Conservation (phyloP, 2,113 vertebrate species). For the Orientallactaga bullata region DNA sequence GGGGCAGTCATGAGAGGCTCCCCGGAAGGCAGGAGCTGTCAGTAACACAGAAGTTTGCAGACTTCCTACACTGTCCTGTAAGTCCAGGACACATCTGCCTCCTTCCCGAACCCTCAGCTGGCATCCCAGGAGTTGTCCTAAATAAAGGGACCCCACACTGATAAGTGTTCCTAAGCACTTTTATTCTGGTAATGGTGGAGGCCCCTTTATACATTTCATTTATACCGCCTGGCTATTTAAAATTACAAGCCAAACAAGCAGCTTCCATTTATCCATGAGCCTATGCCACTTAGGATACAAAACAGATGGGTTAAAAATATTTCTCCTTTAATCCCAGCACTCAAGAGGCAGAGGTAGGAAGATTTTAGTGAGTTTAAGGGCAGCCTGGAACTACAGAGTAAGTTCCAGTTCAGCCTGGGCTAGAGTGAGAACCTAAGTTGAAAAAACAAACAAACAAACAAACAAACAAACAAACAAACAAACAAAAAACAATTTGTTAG, state of each 20-base stretch:
- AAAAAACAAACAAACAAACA: background rate
- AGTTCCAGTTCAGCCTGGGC: too few relatives aligned
- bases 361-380: too few relatives aligned
- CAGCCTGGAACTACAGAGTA: too few relatives aligned
- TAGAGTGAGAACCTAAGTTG: too few relatives aligned
- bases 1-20: background rate
- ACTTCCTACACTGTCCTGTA: background rate
- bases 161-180: too few relatives aligned
- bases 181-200: background rate
- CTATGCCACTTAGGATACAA: background rate
- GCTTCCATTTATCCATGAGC: background rate
- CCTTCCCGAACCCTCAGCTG: too few relatives aligned
- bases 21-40: background rate
- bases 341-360: too few relatives aligned
- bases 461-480: background rate
- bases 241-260: background rate
- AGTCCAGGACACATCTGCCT: background rate
- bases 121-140: background rate
- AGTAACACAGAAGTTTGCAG: background rate
- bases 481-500: background rate
- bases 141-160: accelerated
- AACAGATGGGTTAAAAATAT: background rate
- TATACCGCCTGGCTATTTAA: background rate
- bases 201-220: too few relatives aligned
- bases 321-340: too few relatives aligned